These are phyloP conservation scores for Micropterix aruncella DNA, from an alignment of 2,888 invertebrate genomes.

Conservation along the genomic window DNA sequence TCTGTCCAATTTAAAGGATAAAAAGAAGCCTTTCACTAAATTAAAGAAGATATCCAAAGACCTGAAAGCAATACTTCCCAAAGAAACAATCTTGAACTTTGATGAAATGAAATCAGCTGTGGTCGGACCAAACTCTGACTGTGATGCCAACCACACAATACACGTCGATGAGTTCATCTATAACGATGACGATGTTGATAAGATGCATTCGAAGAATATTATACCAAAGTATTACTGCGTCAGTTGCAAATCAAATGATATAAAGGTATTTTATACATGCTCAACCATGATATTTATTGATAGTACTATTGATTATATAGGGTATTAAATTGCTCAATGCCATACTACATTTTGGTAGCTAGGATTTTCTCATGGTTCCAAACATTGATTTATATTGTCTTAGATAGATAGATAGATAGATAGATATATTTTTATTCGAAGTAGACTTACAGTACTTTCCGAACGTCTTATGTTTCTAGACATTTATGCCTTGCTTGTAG, in stretches of 20 bases:
- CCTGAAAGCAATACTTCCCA: constrained; percentile 21
- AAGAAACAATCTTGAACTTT: constrained; percentile 26
- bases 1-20: neutral
- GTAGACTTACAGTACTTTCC: too few relatives aligned
- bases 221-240: neutral
- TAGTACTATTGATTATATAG: too few relatives aligned
- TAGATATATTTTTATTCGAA: too few relatives aligned
- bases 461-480: too few relatives aligned
- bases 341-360: too few relatives aligned
- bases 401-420: too few relatives aligned
- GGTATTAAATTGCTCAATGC: too few relatives aligned
- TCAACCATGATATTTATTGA: too few relatives aligned
- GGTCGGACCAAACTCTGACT: constrained; percentile 36
- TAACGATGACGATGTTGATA: constrained; percentile 45
- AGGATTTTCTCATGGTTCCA: too few relatives aligned
- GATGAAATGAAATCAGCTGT: constrained; percentile 28
- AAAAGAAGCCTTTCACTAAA: constrained; percentile 15
- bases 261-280: neutral
- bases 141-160: constrained; percentile 33
- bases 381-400: too few relatives aligned
- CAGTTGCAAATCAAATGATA: neutral
- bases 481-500: too few relatives aligned
- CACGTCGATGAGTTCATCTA: constrained; percentile 60
- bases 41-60: constrained; percentile 21
- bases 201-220: neutral